Percentiles rank a stretch among this genome's conserved stretches.
Conservation (phyloP, 2,113 vertebrate genomes). For the Corythornis cristatus region DNA sequence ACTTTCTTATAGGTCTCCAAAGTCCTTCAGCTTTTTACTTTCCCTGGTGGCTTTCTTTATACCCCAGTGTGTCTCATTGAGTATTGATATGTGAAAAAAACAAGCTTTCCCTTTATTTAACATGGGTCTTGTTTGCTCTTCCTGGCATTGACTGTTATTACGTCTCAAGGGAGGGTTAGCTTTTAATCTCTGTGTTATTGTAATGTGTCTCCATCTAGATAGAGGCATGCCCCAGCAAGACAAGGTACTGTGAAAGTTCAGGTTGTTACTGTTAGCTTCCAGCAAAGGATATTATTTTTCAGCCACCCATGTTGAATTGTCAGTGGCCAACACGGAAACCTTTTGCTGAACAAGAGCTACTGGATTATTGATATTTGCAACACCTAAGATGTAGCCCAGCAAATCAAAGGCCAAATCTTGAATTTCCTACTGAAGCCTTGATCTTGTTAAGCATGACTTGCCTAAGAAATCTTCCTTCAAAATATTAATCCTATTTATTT, state of each 20-base stretch:
- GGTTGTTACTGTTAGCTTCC: conserved; percentile 3
- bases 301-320: conserved; percentile 41
- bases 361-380: background rate
- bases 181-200: conserved; percentile 31
- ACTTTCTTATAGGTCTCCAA: background rate
- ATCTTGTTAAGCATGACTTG: background rate
- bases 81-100: background rate
- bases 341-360: background rate
- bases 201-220: conserved; percentile 11
- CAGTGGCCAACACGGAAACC: background rate
- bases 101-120: conserved; percentile 5
- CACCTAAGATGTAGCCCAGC: background rate
- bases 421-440: background rate
- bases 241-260: conserved; percentile 40
- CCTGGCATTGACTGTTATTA: conserved; percentile 1
- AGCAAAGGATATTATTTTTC: conserved; percentile 51
- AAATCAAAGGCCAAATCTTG: background rate
- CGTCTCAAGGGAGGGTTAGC: conserved; percentile 26
- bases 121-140: conserved; percentile 14
- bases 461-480: background rate
- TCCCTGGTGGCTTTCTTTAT: background rate
- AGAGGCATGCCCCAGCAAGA: conserved; percentile 39
- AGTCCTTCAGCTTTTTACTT: background rate
- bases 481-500: background rate
- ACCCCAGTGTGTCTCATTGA: background rate